Base-by-base conservation (phyloP, 1,140 invertebrate genomes). In the Helicoverpa armigera region DNA sequence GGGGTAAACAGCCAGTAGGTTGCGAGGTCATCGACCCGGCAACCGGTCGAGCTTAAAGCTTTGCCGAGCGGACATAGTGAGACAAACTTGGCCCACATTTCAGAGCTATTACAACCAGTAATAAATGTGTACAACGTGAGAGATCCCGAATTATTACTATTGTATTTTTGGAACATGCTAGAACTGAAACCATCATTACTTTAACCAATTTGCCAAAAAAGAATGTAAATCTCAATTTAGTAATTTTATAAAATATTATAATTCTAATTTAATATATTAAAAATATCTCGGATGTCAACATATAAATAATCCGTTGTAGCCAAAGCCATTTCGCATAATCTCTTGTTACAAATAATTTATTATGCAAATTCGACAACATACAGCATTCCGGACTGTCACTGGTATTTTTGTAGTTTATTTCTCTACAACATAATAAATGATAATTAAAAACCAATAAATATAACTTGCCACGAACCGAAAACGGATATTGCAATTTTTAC, bases 1-100 rank as follows among this genome's bases (percentile, higher is more conserved):
- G 79, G 83, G 80, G 80, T 83, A 80, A 82, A 82, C 86, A 84
- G 86, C 83, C 85, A 93, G 92, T 94, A 93, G 93, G 93, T 93
- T 92, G 93, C 76, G 78, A 86, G 92, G 90, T 94, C 91, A 89
- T 88, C 67, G 91, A 85, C 87, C 93, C 87, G 86, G 85, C 88
- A 92, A 94, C 93, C 93, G 93, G 93, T 93, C 88, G 89, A 80
- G 88, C 90, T 92, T 93, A 87, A 90, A 92, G 91, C 89, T 91
- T 90, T 88, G 87, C 88, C 83, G 86, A 88, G 86, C 84, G 86
- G 88, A 88, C 86, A 83, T 86, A 88, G 86, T 84, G 86, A 83
- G 81, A 86, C 91, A 87, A 94, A 94, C 91, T 93, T 94, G 91
- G 89, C 93, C 92, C 87, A 94, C 89, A 89, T 94, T 83, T 80